A percentile compares a stretch with the other conserved stretches of the same genome.
Evolutionary conservation across 1,140 invertebrate genomes (phyloP).

Genomic region (Sycophaga agraensis): DNA sequence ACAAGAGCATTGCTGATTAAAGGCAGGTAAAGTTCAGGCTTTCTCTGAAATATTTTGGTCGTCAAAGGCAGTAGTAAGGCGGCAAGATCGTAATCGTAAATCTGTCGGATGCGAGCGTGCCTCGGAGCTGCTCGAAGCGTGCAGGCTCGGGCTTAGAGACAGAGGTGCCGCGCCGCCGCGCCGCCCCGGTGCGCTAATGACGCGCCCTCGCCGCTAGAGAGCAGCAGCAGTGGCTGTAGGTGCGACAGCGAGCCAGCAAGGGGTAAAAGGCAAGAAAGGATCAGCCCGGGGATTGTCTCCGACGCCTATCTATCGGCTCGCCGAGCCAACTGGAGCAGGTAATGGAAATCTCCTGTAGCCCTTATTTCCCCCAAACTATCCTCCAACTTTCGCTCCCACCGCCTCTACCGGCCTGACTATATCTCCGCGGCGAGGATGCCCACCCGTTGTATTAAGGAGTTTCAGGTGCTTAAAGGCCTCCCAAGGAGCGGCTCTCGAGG

Average conservation of each 20-base stretch:
- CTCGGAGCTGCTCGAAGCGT: too few species aligned
- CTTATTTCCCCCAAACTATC: conserved; percentile 32
- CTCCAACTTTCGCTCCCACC: conserved; percentile 26
- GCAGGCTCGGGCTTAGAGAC: too few species aligned
- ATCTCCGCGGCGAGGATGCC: neutral
- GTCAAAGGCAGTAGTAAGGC: too few species aligned
- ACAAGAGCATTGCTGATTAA: too few species aligned
- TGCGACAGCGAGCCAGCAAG: too few species aligned
- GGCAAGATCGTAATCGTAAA: too few species aligned
- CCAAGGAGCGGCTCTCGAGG: too few species aligned
- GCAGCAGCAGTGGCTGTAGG: too few species aligned
- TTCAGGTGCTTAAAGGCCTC: conserved; percentile 30
- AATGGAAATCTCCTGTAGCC: conserved; percentile 40
- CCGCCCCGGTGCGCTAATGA: conserved; percentile 6
- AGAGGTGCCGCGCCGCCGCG: too few species aligned
- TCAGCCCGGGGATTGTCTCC: neutral
- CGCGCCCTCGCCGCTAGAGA: neutral
- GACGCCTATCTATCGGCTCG: neutral
- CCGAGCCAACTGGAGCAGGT: conserved; percentile 28
- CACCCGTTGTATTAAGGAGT: conserved; percentile 26
- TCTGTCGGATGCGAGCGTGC: neutral
- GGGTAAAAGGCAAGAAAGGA: neutral
- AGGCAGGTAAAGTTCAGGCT: too few species aligned
- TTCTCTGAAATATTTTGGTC: too few species aligned
- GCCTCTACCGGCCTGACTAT: neutral